A percentile compares a stretch with the other conserved stretches of the same genome.
phyloP scores from a whole-genome alignment of 2,113 vertebrate genomes.

The Bos indicus region DNA sequence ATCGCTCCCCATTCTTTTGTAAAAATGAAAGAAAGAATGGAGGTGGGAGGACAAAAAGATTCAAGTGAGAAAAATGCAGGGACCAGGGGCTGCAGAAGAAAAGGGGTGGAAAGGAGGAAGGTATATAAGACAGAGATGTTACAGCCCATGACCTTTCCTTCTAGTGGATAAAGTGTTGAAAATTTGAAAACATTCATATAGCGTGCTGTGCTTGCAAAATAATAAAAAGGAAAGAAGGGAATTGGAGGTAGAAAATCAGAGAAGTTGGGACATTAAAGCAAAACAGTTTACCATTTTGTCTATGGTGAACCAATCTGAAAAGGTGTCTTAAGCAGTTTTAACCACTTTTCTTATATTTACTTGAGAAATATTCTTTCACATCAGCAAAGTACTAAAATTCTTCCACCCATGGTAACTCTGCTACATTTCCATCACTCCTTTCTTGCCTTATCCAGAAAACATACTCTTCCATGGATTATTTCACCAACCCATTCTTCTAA shows the following conservation, averaged over 20 bases:
- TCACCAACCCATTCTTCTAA: slow-evolving; percentile 1
- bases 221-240: not conserved
- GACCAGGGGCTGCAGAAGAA: not conserved
- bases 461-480: not conserved
- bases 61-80: not conserved
- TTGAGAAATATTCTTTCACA: slow-evolving; percentile 17
- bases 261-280: not conserved
- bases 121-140: not conserved
- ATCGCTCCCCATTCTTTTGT: not conserved
- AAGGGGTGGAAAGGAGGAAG: not conserved
- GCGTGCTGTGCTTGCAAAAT: not conserved
- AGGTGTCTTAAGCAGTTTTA: not conserved
- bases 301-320: not conserved
- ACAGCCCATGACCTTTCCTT: not conserved
- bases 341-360: slow-evolving; percentile 7
- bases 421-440: not conserved
- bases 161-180: not conserved
- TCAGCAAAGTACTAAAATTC: not conserved
- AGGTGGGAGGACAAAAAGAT: not conserved
- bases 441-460: not conserved
- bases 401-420: not conserved
- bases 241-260: not conserved
- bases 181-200: not conserved
- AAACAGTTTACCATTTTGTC: not conserved
- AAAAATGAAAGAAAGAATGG: slow-evolving; percentile 1